Evolutionary conservation across 2,797 vertebrate genomes (phyloP).

Genomic region (Phalanger gymnotis): DNA sequence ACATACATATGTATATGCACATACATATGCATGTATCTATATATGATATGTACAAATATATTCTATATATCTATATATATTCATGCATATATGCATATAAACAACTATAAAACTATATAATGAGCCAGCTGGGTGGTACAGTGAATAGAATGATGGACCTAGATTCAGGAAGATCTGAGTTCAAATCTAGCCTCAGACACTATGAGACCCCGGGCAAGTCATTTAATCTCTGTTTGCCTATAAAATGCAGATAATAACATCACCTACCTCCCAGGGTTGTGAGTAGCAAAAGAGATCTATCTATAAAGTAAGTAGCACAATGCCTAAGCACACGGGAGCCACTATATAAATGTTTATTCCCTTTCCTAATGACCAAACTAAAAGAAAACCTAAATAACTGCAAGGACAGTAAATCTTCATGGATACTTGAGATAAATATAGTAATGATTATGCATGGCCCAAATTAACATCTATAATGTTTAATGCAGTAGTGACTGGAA

Average conservation of each 20-base stretch:
- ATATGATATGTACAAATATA: neutral
- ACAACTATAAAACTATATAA: neutral
- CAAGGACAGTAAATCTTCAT: neutral
- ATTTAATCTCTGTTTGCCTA: neutral
- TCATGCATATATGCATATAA: neutral
- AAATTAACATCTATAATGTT: neutral
- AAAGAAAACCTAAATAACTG: neutral
- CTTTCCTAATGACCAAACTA: neutral
- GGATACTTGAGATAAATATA: neutral
- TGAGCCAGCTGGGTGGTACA: neutral
- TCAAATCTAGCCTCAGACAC: neutral
- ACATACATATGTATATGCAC: neutral
- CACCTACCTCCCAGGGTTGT: neutral
- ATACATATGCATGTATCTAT: neutral
- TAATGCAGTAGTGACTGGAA: neutral
- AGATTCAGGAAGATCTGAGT: neutral
- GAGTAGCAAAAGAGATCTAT: neutral
- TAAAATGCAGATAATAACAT: neutral
- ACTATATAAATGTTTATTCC: neutral
- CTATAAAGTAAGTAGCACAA: neutral
- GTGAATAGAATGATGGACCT: neutral
- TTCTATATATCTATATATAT: neutral
- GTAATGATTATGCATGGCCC: neutral
- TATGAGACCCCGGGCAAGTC: neutral
- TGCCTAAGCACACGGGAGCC: neutral